Percentiles rank a stretch among this genome's conserved stretches.
Evolutionary conservation across 2,888 invertebrate genomes (phyloP).

Genomic region (Pseudeuparius sepicola): DNA sequence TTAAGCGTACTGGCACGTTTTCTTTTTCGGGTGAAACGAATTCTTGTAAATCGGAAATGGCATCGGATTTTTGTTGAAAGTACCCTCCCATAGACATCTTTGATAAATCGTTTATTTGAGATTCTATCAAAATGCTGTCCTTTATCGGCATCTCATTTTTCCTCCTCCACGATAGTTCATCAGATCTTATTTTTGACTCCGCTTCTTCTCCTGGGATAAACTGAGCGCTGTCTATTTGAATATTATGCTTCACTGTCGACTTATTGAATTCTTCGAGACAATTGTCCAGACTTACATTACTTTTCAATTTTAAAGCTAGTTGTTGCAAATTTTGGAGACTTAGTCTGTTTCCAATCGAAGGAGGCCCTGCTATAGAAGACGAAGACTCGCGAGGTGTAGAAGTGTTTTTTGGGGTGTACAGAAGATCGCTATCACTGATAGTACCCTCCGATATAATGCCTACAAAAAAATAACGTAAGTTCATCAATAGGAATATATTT

Average conservation of each 20-base stretch:
- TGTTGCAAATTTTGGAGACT: too few species aligned
- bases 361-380: slow-evolving; percentile 8
- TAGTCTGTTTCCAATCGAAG: too few species aligned
- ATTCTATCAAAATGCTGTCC: slow-evolving; percentile 12
- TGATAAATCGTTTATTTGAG: slow-evolving; percentile 8
- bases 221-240: slow-evolving; percentile 21
- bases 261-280: slow-evolving; percentile 1
- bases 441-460: slow-evolving; percentile 32
- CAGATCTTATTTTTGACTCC: slow-evolving; percentile 35
- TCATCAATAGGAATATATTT: too few species aligned
- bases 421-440: slow-evolving; percentile 33
- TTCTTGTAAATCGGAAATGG: slow-evolving; percentile 31
- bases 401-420: slow-evolving; percentile 24
- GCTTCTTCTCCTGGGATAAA: slow-evolving; percentile 36
- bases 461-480: too few species aligned
- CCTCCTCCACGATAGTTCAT: slow-evolving; percentile 39
- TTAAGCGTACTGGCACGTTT: slow-evolving; percentile 28
- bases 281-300: not conserved
- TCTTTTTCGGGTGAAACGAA: slow-evolving; percentile 28
- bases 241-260: not conserved
- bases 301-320: not conserved
- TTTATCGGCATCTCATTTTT: slow-evolving; percentile 28
- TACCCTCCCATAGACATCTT: slow-evolving; percentile 39
- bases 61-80: slow-evolving; percentile 39
- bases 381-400: slow-evolving; percentile 31